These are phyloP conservation scores for Atethmia centrago DNA, from an alignment of 2,888 invertebrate genomes.

Conservation along the genomic window DNA sequence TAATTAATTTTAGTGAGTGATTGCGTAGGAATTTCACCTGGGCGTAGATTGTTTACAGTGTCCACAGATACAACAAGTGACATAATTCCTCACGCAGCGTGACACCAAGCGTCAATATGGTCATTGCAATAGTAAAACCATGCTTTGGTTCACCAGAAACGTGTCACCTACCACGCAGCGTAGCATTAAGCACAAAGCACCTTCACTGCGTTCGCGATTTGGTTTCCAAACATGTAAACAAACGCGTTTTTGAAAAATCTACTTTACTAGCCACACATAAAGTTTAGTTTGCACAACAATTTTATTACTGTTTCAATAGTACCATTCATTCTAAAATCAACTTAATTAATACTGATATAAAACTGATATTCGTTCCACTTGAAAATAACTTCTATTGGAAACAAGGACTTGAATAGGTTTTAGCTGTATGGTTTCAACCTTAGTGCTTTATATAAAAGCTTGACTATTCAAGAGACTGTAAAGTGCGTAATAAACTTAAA, in stretches of 20 bases:
- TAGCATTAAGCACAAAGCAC: not conserved
- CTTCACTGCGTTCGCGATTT: not conserved
- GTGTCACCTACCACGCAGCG: not conserved
- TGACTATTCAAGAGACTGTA: conserved; percentile 14
- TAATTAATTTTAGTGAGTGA: not conserved
- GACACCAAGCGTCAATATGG: not conserved
- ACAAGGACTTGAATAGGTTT: not conserved
- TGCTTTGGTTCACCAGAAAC: too few species aligned
- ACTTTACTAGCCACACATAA: not conserved
- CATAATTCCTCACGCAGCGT: not conserved
- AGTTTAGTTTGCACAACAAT: not conserved
- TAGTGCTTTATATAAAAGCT: conserved; percentile 24
- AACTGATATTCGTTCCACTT: not conserved
- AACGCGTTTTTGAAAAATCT: not conserved
- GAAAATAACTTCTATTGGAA: not conserved
- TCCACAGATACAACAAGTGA: not conserved
- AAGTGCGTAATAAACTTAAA: conserved; percentile 53
- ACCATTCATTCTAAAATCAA: not conserved
- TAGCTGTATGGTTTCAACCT: not conserved
- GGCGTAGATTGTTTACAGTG: not conserved
- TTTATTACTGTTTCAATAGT: not conserved
- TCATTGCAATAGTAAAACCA: not conserved
- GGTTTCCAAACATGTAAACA: not conserved
- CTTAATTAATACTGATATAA: too few species aligned
- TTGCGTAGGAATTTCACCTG: not conserved